Conservation (phyloP, 2,797 vertebrate species). For the Glossophaga mutica region DNA sequence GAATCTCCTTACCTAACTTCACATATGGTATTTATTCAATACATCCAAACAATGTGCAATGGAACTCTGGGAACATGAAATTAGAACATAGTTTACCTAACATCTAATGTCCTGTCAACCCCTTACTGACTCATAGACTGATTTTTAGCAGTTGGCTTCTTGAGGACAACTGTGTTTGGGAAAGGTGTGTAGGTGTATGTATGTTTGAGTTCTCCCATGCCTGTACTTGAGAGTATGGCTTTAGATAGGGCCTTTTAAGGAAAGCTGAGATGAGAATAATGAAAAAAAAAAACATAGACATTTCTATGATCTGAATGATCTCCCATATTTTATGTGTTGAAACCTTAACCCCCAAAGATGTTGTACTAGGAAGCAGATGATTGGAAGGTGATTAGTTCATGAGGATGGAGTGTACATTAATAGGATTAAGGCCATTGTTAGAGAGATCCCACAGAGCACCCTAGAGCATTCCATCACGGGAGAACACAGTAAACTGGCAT, state of each 20-base stretch:
- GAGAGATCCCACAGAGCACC: background rate
- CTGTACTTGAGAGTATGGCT: background rate
- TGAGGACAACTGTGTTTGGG: background rate
- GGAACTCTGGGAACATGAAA: background rate
- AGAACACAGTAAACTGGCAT: background rate
- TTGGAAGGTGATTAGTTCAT: background rate
- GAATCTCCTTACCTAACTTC: background rate
- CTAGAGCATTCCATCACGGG: background rate
- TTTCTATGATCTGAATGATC: background rate
- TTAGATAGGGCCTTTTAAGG: background rate
- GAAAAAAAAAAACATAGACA: background rate
- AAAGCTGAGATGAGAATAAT: background rate
- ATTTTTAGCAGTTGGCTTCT: background rate
- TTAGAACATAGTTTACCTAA: background rate
- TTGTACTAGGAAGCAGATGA: background rate
- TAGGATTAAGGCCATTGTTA: background rate
- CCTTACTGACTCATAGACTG: background rate
- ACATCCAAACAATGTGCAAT: background rate
- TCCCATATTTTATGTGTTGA: background rate
- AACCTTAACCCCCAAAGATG: background rate
- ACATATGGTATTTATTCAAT: background rate
- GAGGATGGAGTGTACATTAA: background rate
- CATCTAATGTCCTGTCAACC: background rate
- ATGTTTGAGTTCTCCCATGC: background rate
- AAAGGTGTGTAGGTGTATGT: background rate